Conservation (phyloP, 2,113 vertebrate genomes). For the Himantopus leucocephalus region DNA sequence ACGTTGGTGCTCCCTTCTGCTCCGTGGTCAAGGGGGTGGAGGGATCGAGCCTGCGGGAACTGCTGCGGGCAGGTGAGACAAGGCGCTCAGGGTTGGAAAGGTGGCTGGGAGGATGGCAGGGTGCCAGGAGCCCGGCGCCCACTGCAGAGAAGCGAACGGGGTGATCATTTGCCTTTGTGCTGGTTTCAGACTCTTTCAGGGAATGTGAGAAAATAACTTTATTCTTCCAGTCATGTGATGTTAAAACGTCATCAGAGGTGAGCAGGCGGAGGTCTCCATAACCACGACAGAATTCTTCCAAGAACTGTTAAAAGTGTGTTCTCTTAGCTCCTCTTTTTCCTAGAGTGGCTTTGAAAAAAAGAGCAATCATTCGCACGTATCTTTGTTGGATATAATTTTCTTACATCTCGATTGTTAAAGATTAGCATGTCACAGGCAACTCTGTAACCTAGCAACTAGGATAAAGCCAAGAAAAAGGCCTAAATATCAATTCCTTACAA, state of each 20-base stretch:
- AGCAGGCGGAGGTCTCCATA: neutral
- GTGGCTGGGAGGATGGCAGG: neutral
- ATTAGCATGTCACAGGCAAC: constrained; percentile 25
- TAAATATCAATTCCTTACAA: constrained; percentile 18
- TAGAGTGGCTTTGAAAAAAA: neutral
- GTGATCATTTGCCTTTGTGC: neutral
- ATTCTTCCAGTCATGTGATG: neutral
- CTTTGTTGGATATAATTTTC: constrained; percentile 19
- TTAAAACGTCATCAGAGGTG: neutral
- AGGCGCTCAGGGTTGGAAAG: neutral
- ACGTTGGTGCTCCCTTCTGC: neutral
- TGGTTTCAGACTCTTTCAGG: neutral
- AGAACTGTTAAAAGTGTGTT: neutral
- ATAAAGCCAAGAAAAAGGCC: neutral
- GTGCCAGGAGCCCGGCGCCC: neutral
- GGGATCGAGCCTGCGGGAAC: neutral
- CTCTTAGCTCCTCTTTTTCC: neutral
- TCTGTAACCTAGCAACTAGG: constrained; percentile 50
- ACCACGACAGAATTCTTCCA: neutral
- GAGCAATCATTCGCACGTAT: neutral
- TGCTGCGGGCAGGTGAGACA: fast-evolving
- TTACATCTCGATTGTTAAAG: constrained; percentile 2
- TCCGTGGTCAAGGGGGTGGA: neutral
- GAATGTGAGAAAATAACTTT: neutral
- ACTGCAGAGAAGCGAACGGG: neutral